Evolutionary conservation across 2,888 invertebrate genomes (phyloP), one percentile per base, ranked within the genome.

Genomic region (Endomychus coccineus): DNA sequence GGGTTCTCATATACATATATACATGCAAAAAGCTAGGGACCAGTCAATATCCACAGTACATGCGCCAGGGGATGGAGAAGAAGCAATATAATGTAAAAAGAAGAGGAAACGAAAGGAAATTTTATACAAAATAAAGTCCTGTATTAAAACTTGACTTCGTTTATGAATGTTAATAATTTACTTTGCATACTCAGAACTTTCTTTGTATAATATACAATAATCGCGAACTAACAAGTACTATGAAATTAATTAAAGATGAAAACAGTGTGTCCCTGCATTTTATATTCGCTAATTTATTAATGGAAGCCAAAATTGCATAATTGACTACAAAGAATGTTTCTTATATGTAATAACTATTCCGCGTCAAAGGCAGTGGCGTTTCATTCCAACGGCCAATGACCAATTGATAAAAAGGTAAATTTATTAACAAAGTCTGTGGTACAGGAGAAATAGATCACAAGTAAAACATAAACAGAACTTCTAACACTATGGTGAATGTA

Each of bases 111-210:
- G 52, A 54, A 56, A 55, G 63, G 61, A 63, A 64, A 65, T 65
- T 65, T 62, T 63, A 63, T 62, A 59, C 62, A 60, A 60, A 62
- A 61, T 59, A 60, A 63, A 62, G 61, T 61, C 58, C 55, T 46
- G 48, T 56, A 60, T 63, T 62, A 62, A 63, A 65, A 61, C 56
- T 60, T 56, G 52, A 57, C 59, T 61, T 59, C 61, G 60, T 62
- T 65, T 64, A 63, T 62, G 64, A 65, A 64, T 64, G 63, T 61
- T 64, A 64, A 64, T 65, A 64, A 65, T 64, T 63, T 63, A 64
- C 62, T 64, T 64, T 64, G 62, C 64, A 64, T 64, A 62, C 51
- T 56, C 49, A 41, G 47, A 49, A 54, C 51, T 54, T 56, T 55
- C 55, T 58, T 56, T 58, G 58, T 58, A 58, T 57, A 59, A 60